Conservation (phyloP, 2,888 invertebrate species). For the Leptogaster cylindrica region DNA sequence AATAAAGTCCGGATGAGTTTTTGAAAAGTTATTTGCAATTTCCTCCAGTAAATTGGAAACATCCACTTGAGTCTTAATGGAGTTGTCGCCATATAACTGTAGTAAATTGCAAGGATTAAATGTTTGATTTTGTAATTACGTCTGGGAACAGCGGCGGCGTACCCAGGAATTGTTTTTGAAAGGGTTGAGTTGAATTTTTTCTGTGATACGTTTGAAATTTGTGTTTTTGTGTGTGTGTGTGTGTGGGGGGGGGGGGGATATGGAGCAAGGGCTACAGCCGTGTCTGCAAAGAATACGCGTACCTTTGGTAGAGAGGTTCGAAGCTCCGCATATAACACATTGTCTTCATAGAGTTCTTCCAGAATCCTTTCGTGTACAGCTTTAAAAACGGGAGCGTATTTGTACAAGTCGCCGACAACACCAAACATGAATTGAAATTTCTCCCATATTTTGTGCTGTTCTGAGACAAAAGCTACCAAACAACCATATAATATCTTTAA, state of each 20-base stretch:
- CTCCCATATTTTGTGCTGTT: slow-evolving; percentile 62
- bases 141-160: too few relatives aligned
- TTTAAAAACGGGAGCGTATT: slow-evolving; percentile 66
- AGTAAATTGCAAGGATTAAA: too few relatives aligned
- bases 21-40: slow-evolving; percentile 64
- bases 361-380: slow-evolving; percentile 65
- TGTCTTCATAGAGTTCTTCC: slow-evolving; percentile 68
- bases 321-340: slow-evolving; percentile 69
- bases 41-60: slow-evolving; percentile 64
- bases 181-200: too few relatives aligned
- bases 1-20: slow-evolving; percentile 65
- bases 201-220: too few relatives aligned
- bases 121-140: too few relatives aligned
- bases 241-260: too few relatives aligned
- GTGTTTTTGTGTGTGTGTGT: too few relatives aligned
- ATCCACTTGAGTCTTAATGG: slow-evolving; percentile 60
- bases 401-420: slow-evolving; percentile 64
- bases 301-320: slow-evolving; percentile 64
- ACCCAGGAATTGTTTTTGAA: too few relatives aligned
- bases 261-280: too few relatives aligned
- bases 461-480: background rate
- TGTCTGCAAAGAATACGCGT: too few relatives aligned
- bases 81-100: slow-evolving; percentile 19
- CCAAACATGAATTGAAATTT: slow-evolving; percentile 64
- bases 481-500: too few relatives aligned